Evolutionary conservation across 2,888 invertebrate genomes (phyloP).

Genomic region (Anaspis maculata): DNA sequence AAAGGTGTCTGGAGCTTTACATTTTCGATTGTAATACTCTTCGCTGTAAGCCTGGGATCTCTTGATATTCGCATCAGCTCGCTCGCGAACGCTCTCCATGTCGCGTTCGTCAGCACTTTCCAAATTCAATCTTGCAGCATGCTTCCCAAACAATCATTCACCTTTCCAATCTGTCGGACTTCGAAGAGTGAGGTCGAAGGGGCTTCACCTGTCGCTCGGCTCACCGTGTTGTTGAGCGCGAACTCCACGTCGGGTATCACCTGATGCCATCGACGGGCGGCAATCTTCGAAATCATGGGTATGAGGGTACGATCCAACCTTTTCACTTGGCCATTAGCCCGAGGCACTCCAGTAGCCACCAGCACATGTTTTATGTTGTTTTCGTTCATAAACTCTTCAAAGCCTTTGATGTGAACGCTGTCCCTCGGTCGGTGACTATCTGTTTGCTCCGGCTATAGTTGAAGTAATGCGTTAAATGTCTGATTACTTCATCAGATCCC

Average conservation of each 20-base stretch:
- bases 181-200: neutral
- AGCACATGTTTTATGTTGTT: conserved; percentile 22
- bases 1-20: neutral
- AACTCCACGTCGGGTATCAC: conserved; percentile 26
- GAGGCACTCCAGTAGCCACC: conserved; percentile 24
- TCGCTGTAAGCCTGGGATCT: neutral
- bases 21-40: neutral
- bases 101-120: neutral
- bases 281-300: conserved; percentile 13
- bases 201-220: conserved; percentile 5
- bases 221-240: conserved; percentile 16
- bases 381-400: conserved; percentile 26
- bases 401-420: conserved; percentile 31
- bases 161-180: neutral
- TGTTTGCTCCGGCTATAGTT: conserved; percentile 17
- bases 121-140: neutral
- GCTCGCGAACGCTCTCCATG: neutral
- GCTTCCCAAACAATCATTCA: neutral
- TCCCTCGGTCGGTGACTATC: conserved; percentile 32
- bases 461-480: conserved; percentile 17
- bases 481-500: conserved; percentile 11
- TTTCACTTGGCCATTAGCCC: conserved; percentile 16
- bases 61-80: neutral
- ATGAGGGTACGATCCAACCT: conserved; percentile 25
- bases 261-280: conserved; percentile 29